Percentiles rank a stretch among this genome's conserved stretches.
These are phyloP conservation scores for Meloidogyne floridensis DNA, from an alignment of 1,140 invertebrate species.

Conservation along the genomic window DNA sequence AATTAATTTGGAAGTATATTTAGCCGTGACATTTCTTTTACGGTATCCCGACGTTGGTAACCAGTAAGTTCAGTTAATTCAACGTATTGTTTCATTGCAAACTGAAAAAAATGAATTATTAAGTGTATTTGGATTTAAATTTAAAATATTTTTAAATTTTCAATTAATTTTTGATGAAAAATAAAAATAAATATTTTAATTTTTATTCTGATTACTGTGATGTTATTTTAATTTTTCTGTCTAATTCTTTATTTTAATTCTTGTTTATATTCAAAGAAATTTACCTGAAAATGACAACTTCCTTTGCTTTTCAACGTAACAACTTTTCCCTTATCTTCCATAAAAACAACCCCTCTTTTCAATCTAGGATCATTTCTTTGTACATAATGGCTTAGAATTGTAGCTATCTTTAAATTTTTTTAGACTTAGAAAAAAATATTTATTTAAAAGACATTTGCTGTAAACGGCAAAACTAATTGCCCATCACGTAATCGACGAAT, in stretches of 20 bases:
- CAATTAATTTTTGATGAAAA: too few relatives aligned
- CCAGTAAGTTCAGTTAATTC: conserved; percentile 52
- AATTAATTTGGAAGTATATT: conserved; percentile 19
- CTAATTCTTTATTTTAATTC: too few relatives aligned
- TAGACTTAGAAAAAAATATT: conserved; percentile 33
- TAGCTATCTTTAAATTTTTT: conserved; percentile 22
- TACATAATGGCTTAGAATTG: conserved; percentile 37
- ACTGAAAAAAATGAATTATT: conserved; percentile 40
- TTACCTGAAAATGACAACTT: conserved; percentile 62
- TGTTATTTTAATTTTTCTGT: too few relatives aligned
- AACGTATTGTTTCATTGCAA: conserved; percentile 61
- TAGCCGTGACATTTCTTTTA: conserved; percentile 29
- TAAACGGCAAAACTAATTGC: conserved; percentile 58
- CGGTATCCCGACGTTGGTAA: conserved; percentile 10
- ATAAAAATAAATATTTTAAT: too few relatives aligned
- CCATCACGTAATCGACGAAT: conserved; percentile 64
- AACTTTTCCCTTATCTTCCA: conserved; percentile 45
- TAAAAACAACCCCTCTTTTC: conserved; percentile 47
- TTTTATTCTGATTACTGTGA: too few relatives aligned
- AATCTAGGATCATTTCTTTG: conserved; percentile 41
- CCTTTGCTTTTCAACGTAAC: conserved; percentile 58
- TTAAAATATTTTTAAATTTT: too few relatives aligned
- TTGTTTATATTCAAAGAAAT: background rate
- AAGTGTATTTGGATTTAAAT: background rate
- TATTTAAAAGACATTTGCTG: conserved; percentile 47